Conservation (phyloP, 2,113 vertebrate species). For the Mesitornis unicolor region DNA sequence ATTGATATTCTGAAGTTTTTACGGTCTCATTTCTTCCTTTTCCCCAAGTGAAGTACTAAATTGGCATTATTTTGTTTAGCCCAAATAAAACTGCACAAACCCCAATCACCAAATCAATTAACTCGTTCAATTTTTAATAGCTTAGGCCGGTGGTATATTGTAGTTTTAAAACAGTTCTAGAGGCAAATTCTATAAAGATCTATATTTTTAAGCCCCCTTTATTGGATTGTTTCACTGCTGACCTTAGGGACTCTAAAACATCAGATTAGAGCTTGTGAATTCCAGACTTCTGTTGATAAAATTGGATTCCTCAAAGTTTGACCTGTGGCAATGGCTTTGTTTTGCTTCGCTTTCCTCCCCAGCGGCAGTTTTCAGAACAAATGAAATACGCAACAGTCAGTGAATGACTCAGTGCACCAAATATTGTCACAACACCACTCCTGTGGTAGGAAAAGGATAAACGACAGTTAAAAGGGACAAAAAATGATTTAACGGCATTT, state of each 20-base stretch:
- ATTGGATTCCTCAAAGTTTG: slow-evolving; percentile 46
- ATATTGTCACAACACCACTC: not conserved
- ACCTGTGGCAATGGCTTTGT: slow-evolving; percentile 43
- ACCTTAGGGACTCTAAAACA: slow-evolving; percentile 3
- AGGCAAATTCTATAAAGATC: not conserved
- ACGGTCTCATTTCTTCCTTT: not conserved
- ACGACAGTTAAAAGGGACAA: not conserved
- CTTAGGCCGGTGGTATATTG: not conserved
- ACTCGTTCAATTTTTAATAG: not conserved
- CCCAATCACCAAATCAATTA: not conserved
- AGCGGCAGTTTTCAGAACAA: not conserved
- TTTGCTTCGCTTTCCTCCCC: slow-evolving; percentile 20
- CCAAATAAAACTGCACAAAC: not conserved
- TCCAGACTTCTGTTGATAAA: slow-evolving; percentile 39
- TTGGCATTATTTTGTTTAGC: not conserved
- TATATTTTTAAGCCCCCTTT: slow-evolving; percentile 9
- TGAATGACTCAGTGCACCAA: slow-evolving; percentile 5
- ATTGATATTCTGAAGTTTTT: not conserved
- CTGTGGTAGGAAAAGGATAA: not conserved
- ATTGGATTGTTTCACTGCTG: slow-evolving; percentile 19
- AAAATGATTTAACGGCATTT: not conserved
- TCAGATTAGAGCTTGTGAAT: slow-evolving; percentile 44
- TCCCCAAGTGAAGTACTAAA: not conserved
- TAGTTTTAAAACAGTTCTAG: not conserved
- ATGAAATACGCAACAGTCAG: slow-evolving; percentile 1